Evolutionary conservation across 1,140 invertebrate species (phyloP).

Genomic region (Drosophila suzukii): DNA sequence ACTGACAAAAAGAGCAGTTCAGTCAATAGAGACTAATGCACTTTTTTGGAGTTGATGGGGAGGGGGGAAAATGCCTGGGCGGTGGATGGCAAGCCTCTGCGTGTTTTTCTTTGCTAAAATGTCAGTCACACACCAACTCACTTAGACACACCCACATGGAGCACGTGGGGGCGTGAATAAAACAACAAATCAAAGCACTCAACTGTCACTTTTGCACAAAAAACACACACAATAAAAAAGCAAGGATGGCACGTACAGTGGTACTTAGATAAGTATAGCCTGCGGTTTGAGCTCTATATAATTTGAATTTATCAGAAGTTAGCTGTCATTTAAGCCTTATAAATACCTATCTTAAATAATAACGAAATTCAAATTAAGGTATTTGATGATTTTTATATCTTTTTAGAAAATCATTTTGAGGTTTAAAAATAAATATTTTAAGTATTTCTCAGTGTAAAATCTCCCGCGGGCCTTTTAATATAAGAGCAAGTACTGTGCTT

Average conservation of each 20-base stretch:
- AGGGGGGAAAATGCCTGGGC: background rate
- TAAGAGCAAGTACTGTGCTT: constrained; percentile 18
- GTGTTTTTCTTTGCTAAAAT: constrained; percentile 29
- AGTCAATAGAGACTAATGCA: constrained; percentile 20
- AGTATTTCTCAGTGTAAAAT: background rate
- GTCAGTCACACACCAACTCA: constrained; percentile 22
- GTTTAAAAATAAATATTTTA: no score
- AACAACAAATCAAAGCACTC: constrained; percentile 10
- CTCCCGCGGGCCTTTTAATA: background rate
- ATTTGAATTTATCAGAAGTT: background rate
- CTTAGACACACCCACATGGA: constrained; percentile 3
- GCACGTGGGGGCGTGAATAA: constrained; percentile 25
- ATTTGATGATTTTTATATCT: no score
- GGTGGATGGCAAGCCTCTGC: constrained; percentile 19
- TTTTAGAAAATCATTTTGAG: no score
- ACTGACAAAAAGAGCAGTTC: constrained; percentile 44
- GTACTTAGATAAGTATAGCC: background rate
- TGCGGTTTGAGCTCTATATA: background rate
- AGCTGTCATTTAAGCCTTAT: background rate
- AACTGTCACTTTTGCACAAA: constrained; percentile 13
- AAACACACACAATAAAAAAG: background rate
- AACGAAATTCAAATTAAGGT: no score
- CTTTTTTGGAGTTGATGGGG: background rate
- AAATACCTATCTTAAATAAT: background rate
- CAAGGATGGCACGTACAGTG: constrained; percentile 16